A percentile compares a stretch with the other conserved stretches of the same genome.
Evolutionary conservation across 1,140 invertebrate species (phyloP).

Genomic region (Drosophila pseudoananassae): DNA sequence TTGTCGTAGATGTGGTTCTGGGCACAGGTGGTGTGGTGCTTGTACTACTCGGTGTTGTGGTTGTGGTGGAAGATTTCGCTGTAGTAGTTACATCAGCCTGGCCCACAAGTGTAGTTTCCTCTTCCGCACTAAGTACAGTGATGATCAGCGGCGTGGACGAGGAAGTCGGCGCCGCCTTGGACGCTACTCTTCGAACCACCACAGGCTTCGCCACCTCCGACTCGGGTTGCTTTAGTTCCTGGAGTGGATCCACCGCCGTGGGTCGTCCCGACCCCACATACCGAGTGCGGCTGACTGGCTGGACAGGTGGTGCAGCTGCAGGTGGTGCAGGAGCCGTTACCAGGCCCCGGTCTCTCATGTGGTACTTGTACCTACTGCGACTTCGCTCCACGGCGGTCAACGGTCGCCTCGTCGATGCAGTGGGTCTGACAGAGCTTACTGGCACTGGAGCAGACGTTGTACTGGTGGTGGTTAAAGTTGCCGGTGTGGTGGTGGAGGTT

Average conservation of each 20-base stretch:
- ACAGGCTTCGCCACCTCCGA: conserved; percentile 20
- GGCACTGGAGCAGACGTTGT: conserved; percentile 38
- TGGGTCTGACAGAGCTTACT: conserved; percentile 31
- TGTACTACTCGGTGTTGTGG: conserved; percentile 46
- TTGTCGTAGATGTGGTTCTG: conserved; percentile 23
- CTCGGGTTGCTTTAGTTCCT: conserved; percentile 29
- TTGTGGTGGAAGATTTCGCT: conserved; percentile 32
- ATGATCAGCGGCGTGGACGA: conserved; percentile 84
- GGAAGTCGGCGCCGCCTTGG: conserved; percentile 38
- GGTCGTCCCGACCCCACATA: conserved; percentile 68
- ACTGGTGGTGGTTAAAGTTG: conserved; percentile 19
- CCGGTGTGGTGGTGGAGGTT: conserved; percentile 2
- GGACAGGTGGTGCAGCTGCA: conserved; percentile 15
- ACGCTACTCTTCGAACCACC: conserved; percentile 46
- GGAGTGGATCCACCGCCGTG: conserved; percentile 40
- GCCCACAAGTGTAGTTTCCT: conserved; percentile 57
- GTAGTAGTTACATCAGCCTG: conserved; percentile 44
- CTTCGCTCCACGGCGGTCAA: conserved; percentile 71
- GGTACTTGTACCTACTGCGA: conserved; percentile 83
- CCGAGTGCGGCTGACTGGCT: conserved; percentile 47
- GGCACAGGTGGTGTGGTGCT: conserved; percentile 20
- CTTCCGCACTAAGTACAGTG: conserved; percentile 83
- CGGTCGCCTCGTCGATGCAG: conserved; percentile 56
- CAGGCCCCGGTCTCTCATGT: conserved; percentile 84
- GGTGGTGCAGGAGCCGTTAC: conserved; percentile 11